phyloP scores from a whole-genome alignment of 2,797 vertebrate genomes.

The Leptoclinus maculatus region DNA sequence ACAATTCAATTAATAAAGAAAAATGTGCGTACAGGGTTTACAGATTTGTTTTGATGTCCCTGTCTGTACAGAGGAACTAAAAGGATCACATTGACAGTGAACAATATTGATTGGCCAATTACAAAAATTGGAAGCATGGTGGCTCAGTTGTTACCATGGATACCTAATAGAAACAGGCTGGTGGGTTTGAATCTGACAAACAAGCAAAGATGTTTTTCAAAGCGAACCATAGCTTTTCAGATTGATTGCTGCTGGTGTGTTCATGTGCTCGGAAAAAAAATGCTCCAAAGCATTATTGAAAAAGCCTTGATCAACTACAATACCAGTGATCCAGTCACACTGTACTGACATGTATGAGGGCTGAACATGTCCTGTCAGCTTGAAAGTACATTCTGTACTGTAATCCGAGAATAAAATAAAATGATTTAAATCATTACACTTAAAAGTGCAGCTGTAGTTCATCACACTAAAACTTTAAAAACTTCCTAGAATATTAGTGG shows the following conservation, averaged over 20 bases:
- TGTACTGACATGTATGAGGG: not conserved
- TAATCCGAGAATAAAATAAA: not conserved
- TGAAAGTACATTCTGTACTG: not conserved
- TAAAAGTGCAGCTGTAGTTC: not conserved
- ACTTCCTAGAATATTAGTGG: not conserved
- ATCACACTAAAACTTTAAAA: not conserved
- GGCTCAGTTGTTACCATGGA: not conserved
- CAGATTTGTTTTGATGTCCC: not conserved
- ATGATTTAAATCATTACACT: constrained; percentile 8
- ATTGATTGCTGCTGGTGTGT: not conserved
- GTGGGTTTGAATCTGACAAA: not conserved
- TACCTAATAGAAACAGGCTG: not conserved
- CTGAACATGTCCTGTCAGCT: not conserved
- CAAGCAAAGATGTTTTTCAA: not conserved
- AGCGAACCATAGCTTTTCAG: not conserved
- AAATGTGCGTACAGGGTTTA: not conserved
- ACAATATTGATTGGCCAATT: not conserved
- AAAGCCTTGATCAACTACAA: not conserved
- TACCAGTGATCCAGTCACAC: not conserved
- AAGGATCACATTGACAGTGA: not conserved
- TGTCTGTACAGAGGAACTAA: not conserved
- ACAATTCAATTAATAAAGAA: not conserved
- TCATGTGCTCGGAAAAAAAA: not conserved
- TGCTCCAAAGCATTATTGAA: not conserved
- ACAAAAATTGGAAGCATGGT: not conserved